Evolutionary conservation across 2,888 invertebrate genomes (phyloP).

Genomic region (Dynastes tityus): DNA sequence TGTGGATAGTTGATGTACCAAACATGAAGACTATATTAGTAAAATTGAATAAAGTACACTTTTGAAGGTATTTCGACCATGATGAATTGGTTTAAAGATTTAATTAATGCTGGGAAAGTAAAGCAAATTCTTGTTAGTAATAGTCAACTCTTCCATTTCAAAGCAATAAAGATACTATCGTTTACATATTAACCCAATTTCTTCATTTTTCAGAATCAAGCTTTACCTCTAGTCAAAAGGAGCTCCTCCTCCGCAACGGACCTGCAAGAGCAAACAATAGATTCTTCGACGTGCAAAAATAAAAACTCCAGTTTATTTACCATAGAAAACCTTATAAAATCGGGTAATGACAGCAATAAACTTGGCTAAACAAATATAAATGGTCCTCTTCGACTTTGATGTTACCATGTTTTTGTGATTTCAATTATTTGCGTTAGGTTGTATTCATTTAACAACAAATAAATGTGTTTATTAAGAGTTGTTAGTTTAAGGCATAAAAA

Average conservation of each 20-base stretch:
- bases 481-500: slow-evolving; percentile 54
- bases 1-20: too few relatives aligned
- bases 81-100: too few relatives aligned
- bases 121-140: too few relatives aligned
- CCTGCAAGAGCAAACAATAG: slow-evolving; percentile 50
- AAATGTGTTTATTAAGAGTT: slow-evolving; percentile 51
- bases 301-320: slow-evolving; percentile 70
- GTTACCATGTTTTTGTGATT: slow-evolving; percentile 63
- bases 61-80: too few relatives aligned
- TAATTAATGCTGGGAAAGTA: too few relatives aligned
- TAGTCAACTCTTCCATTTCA: too few relatives aligned
- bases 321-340: slow-evolving; percentile 70
- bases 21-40: too few relatives aligned
- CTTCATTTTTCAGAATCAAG: slow-evolving; percentile 64
- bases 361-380: slow-evolving; percentile 64
- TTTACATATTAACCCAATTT: slow-evolving; percentile 31
- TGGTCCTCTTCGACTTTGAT: slow-evolving; percentile 63
- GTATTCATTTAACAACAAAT: slow-evolving; percentile 51
- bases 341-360: slow-evolving; percentile 64
- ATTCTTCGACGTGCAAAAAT: slow-evolving; percentile 59
- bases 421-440: slow-evolving; percentile 64
- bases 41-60: too few relatives aligned
- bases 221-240: slow-evolving; percentile 62
- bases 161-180: too few relatives aligned
- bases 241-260: slow-evolving; percentile 15